These are phyloP conservation scores for Crambe crambe DNA, from an alignment of 37 sponge, comb jelly and placozoan genomes.

Conservation along the genomic window DNA sequence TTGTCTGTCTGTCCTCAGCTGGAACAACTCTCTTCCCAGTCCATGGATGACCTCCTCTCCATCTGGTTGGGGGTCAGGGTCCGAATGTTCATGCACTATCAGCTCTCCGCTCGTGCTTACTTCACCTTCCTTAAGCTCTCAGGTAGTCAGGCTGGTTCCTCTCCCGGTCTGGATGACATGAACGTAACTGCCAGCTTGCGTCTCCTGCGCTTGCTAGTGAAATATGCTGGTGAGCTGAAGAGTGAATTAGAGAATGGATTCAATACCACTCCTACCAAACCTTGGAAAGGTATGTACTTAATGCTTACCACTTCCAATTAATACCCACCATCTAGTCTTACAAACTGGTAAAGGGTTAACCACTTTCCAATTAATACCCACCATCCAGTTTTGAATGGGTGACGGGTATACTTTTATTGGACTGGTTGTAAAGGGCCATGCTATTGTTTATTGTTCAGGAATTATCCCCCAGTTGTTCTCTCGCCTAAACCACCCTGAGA, in stretches of 20 bases:
- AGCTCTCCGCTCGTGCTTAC: constrained; percentile 87
- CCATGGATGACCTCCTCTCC: constrained; percentile 63
- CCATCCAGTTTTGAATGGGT: too few relatives aligned
- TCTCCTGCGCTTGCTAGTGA: constrained; percentile 83
- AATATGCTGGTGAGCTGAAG: constrained; percentile 87
- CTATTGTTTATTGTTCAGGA: constrained; percentile 46
- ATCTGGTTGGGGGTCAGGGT: constrained; percentile 81
- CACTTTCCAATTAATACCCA: too few relatives aligned
- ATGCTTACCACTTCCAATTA: too few relatives aligned
- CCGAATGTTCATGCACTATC: constrained; percentile 90
- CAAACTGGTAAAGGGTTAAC: too few relatives aligned
- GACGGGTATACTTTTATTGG: too few relatives aligned
- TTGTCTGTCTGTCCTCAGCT: constrained; percentile 65
- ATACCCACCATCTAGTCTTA: too few relatives aligned
- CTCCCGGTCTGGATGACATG: constrained; percentile 83
- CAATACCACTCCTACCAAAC: constrained; percentile 78
- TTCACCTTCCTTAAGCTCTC: constrained; percentile 86
- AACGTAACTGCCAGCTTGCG: constrained; percentile 89
- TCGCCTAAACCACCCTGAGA: constrained; percentile 90
- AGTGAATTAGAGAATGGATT: constrained; percentile 81
- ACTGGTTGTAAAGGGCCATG: too few relatives aligned
- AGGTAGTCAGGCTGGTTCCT: constrained; percentile 55
- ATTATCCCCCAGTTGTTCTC: constrained; percentile 94
- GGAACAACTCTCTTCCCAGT: constrained; percentile 48
- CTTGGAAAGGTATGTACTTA: constrained; percentile 88